phyloP scores from a whole-genome alignment of 1,140 invertebrate species.

The Cherax quadricarinatus region DNA sequence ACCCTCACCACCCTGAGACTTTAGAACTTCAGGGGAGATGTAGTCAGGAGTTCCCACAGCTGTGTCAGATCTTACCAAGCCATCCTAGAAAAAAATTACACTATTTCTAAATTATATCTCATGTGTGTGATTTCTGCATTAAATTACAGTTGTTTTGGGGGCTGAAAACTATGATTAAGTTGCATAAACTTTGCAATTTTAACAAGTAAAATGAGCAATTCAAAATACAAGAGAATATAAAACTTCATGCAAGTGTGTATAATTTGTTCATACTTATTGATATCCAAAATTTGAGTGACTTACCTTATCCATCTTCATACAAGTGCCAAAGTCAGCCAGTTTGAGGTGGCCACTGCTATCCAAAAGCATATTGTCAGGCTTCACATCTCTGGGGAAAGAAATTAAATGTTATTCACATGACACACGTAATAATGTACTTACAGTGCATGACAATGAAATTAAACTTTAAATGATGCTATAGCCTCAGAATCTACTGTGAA shows the following conservation, averaged over 20 bases:
- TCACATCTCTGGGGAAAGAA: conserved; percentile 87
- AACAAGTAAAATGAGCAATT: too few species aligned
- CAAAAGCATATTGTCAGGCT: conserved; percentile 99
- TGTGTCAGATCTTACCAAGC: conserved; percentile 95
- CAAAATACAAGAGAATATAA: too few species aligned
- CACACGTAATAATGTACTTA: too few species aligned
- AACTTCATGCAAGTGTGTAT: too few species aligned
- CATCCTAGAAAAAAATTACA: conserved; percentile 82
- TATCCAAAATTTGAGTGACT: conserved; percentile 71
- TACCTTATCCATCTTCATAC: conserved; percentile 97
- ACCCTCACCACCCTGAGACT: conserved; percentile 97
- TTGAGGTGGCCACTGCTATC: conserved; percentile 97
- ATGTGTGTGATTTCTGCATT: too few species aligned
- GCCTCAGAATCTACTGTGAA: too few species aligned
- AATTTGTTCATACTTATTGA: too few species aligned
- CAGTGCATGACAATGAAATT: neutral
- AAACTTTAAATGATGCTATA: too few species aligned
- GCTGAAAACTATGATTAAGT: too few species aligned
- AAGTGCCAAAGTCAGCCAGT: conserved; percentile 99
- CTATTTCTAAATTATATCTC: too few species aligned
- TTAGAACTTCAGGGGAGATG: conserved; percentile 98
- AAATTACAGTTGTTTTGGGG: too few species aligned
- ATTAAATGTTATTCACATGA: neutral
- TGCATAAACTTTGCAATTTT: too few species aligned
- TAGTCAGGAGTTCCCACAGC: conserved; percentile 99